Evolutionary conservation across 1,140 invertebrate species (phyloP).

Genomic region (Drosophila takahashii): DNA sequence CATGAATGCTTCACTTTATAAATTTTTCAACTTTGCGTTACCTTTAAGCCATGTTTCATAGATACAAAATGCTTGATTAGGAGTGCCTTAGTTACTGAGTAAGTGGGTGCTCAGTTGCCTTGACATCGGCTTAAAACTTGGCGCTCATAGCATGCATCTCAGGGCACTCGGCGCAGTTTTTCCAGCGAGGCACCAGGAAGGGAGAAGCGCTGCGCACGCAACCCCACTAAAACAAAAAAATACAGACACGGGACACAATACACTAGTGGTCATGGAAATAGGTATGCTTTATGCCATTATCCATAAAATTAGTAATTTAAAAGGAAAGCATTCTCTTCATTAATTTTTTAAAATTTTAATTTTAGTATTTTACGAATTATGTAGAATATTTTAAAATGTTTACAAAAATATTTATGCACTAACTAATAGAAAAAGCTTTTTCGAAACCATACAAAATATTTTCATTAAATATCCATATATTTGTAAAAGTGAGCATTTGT

Average conservation of each 20-base stretch:
- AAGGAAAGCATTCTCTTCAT: no score
- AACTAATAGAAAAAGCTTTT: no score
- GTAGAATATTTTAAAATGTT: no score
- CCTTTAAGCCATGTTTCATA: neutral
- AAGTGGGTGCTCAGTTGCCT: constrained; percentile 15
- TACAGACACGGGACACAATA: constrained; percentile 6
- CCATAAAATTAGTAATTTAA: no score
- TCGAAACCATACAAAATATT: neutral
- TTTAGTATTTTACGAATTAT: no score
- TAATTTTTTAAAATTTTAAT: no score
- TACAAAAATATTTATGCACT: no score
- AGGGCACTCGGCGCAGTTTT: constrained; percentile 52
- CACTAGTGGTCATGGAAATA: constrained; percentile 25
- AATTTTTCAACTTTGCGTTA: no score
- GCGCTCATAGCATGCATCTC: constrained; percentile 65
- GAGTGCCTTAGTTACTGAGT: neutral
- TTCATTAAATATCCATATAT: neutral
- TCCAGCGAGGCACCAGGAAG: neutral
- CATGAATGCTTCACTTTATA: neutral
- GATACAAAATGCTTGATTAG: neutral
- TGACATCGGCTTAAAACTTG: constrained; percentile 31
- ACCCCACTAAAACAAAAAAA: constrained; percentile 23
- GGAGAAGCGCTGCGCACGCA: constrained; percentile 58
- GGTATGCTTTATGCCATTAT: neutral
- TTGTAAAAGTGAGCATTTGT: neutral